Conservation (phyloP, 35 echinoderm and acorn worm genomes). For the Heliocidaris tuberculata region DNA sequence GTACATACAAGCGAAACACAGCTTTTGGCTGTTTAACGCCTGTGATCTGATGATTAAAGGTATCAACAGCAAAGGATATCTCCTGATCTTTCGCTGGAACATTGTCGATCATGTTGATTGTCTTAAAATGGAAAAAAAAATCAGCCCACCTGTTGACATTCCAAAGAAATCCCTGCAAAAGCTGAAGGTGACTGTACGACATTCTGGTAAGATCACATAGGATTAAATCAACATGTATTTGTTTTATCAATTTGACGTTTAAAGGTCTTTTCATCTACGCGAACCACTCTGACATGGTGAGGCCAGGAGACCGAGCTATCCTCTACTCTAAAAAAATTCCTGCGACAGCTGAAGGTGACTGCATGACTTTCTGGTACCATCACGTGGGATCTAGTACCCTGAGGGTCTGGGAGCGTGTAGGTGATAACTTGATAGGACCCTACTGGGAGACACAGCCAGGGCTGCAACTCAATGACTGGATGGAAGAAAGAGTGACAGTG, state of each 20-base stretch:
- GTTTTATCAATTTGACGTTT: not conserved
- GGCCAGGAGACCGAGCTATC: slow-evolving; percentile 45
- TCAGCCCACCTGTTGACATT: no score
- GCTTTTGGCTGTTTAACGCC: no score
- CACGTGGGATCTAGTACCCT: not conserved
- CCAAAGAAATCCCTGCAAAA: no score
- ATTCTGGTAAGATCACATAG: no score
- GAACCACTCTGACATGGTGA: slow-evolving; percentile 14
- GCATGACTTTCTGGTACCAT: slow-evolving; percentile 84
- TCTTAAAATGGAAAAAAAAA: no score
- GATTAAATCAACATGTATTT: no score
- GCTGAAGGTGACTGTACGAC: no score
- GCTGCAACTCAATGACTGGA: not conserved
- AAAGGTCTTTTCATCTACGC: not conserved
- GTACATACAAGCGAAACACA: no score
- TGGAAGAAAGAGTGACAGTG: not conserved
- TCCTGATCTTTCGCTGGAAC: no score
- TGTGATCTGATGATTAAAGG: no score
- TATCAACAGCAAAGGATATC: no score
- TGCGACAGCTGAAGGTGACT: slow-evolving; percentile 56
- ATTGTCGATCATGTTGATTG: no score
- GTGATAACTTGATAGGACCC: not conserved
- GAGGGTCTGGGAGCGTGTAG: not conserved
- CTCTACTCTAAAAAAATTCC: slow-evolving; percentile 62
- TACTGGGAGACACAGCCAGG: not conserved